These are phyloP conservation scores for Hormiphora californensis DNA, from an alignment of 37 sponge, comb jelly and placozoan species.

Conservation along the genomic window DNA sequence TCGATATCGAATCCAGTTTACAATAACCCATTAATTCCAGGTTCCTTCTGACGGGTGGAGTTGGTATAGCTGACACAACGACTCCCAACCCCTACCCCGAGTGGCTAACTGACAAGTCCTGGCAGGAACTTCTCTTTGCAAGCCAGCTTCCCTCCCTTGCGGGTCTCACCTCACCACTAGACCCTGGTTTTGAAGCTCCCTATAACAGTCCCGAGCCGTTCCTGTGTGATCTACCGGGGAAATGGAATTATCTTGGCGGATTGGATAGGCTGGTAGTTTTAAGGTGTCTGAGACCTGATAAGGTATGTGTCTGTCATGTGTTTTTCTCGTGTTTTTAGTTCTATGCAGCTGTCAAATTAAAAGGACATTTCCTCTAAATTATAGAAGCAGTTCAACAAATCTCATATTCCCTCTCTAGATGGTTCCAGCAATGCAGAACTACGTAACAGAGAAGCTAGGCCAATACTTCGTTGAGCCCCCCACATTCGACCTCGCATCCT, in stretches of 20 bases:
- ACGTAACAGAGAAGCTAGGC: constrained; percentile 28
- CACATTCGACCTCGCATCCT: constrained; percentile 57
- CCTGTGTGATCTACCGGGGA: constrained; percentile 16
- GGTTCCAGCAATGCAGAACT: constrained; percentile 53
- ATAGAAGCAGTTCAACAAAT: constrained; percentile 21
- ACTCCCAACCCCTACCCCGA: constrained; percentile 62
- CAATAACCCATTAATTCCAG: background rate
- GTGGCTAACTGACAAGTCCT: constrained; percentile 60
- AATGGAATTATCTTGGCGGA: constrained; percentile 40
- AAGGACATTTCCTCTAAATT: background rate
- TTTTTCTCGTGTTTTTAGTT: background rate
- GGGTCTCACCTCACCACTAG: background rate
- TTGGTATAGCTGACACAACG: constrained; percentile 54
- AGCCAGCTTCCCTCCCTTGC: constrained; percentile 44
- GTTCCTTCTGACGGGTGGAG: constrained; percentile 58
- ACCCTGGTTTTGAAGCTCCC: constrained; percentile 4
- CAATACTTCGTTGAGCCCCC: constrained; percentile 57
- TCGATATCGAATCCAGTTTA: background rate
- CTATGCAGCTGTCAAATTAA: background rate
- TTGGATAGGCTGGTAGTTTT: constrained; percentile 58
- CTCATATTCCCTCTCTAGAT: background rate
- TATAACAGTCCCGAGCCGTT: constrained; percentile 56
- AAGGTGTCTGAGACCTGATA: constrained; percentile 62
- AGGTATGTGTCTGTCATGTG: background rate
- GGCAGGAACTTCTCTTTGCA: constrained; percentile 56